These are phyloP conservation scores for Coregonus clupeaformis DNA, from an alignment of 2,113 vertebrate species.

Conservation along the genomic window DNA sequence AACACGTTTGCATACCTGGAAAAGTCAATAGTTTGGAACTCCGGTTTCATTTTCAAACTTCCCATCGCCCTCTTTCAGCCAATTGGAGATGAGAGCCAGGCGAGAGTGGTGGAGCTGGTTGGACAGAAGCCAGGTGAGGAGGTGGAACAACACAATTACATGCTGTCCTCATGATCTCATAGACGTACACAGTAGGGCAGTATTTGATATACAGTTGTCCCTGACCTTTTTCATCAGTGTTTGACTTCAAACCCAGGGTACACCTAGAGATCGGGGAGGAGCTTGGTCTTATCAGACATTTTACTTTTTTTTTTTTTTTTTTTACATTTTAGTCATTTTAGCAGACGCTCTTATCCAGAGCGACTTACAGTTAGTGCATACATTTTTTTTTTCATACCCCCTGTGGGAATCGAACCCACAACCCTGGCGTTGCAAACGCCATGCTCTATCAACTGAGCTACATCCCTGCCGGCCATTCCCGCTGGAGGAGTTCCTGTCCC, in stretches of 20 bases:
- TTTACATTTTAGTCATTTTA: no score
- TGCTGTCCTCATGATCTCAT: not conserved
- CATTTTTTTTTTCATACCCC: no score
- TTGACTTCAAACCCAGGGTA: conserved; percentile 82
- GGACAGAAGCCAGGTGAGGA: conserved; percentile 83
- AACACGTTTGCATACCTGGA: no score
- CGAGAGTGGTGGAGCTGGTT: conserved; percentile 78
- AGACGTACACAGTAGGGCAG: not conserved
- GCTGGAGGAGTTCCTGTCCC: conserved; percentile 81
- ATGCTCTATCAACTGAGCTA: no score
- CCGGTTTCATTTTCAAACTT: not conserved
- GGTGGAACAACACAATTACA: not conserved
- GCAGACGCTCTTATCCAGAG: no score
- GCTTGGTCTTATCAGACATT: conserved; percentile 87
- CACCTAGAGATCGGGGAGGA: conserved; percentile 86
- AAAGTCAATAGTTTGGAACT: not conserved
- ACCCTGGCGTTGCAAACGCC: no score
- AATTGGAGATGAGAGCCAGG: conserved; percentile 85
- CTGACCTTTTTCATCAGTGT: conserved; percentile 65
- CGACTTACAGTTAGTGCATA: no score
- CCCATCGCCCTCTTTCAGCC: conserved; percentile 68
- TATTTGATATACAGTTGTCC: conserved; percentile 1
- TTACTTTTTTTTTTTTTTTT: no score
- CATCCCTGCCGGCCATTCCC: no score
- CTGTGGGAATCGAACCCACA: no score